phyloP scores from a whole-genome alignment of 2,113 vertebrate species.

The Alligator mississippiensis region DNA sequence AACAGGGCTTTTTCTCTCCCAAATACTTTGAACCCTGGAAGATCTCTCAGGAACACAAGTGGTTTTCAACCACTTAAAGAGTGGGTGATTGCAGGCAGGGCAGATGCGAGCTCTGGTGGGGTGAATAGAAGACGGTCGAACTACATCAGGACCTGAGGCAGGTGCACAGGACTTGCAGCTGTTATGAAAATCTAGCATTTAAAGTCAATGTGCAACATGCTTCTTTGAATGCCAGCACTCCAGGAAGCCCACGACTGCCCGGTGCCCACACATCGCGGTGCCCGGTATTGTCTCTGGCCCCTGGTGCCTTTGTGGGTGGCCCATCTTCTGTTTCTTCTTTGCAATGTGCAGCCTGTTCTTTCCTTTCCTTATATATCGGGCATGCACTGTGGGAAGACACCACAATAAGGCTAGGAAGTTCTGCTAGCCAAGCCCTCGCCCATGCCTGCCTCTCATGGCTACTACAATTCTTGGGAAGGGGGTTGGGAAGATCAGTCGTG shows the following conservation, averaged over 20 bases:
- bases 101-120: not conserved
- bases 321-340: not conserved
- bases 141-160: not conserved
- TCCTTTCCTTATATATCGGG: not conserved
- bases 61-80: not conserved
- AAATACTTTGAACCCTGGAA: not conserved
- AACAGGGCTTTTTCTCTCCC: too few species aligned
- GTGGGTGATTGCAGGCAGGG: too few species aligned
- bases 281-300: not conserved
- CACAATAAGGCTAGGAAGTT: not conserved
- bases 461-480: not conserved
- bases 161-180: not conserved
- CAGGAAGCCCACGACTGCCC: not conserved
- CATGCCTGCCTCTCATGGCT: not conserved
- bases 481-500: not conserved
- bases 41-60: not conserved
- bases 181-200: not conserved
- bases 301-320: not conserved
- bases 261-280: not conserved
- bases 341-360: not conserved
- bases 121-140: not conserved
- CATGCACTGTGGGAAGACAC: not conserved
- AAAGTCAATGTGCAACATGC: not conserved
- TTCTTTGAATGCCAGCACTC: not conserved
- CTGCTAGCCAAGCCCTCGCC: not conserved